Percentiles rank a stretch among this genome's conserved stretches.
Evolutionary conservation across 2,113 vertebrate genomes (phyloP).

Genomic region (Lycaon pictus): DNA sequence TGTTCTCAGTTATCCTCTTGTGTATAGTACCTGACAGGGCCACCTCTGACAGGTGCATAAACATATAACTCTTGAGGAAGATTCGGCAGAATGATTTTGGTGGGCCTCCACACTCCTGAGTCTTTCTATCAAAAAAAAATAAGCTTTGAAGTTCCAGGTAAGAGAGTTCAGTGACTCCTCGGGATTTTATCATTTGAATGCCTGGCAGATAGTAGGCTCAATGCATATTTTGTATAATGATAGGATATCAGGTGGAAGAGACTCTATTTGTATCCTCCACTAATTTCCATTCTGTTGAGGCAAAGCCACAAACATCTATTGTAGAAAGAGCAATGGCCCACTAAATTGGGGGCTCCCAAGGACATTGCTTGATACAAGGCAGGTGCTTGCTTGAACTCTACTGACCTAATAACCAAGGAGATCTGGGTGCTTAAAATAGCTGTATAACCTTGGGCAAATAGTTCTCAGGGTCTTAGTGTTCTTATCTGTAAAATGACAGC

Average conservation of each 20-base stretch:
- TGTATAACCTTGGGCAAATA: background rate
- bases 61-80: background rate
- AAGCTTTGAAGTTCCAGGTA: background rate
- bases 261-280: background rate
- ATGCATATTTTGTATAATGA: background rate
- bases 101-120: background rate
- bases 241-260: background rate
- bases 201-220: background rate
- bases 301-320: conserved; percentile 42
- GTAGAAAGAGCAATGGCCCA: background rate
- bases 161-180: background rate
- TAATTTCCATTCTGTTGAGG: conserved; percentile 19
- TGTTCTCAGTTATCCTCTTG: background rate
- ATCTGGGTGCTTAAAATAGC: background rate
- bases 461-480: conserved; percentile 24
- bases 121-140: conserved; percentile 30
- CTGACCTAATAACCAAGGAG: background rate
- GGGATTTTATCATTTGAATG: conserved; percentile 19
- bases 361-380: background rate
- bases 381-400: background rate
- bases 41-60: background rate
- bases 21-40: background rate
- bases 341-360: background rate
- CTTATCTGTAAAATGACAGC: conserved; percentile 42
- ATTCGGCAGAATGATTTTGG: background rate